Evolutionary conservation across 2,888 invertebrate genomes (phyloP).

Genomic region (Nyleta sp.): DNA sequence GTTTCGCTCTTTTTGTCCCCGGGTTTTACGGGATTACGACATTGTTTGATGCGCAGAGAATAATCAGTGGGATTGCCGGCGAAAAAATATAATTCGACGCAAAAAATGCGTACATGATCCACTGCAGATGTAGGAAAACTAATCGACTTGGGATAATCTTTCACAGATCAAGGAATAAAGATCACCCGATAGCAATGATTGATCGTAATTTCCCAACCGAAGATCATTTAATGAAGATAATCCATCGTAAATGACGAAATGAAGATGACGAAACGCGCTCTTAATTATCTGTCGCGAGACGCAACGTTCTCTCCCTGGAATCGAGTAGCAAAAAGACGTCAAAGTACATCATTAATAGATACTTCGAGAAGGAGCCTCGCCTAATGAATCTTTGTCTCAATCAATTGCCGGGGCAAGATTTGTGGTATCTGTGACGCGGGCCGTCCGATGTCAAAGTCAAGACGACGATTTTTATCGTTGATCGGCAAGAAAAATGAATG

Average conservation of each 20-base stretch:
- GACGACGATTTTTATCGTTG: conserved; percentile 75
- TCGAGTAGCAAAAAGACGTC: conserved; percentile 17
- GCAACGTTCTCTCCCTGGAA: background rate
- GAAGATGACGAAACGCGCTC: background rate
- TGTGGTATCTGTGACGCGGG: conserved; percentile 38
- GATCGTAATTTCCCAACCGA: too few species aligned
- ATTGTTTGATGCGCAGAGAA: conserved; percentile 26
- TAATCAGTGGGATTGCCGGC: conserved; percentile 6
- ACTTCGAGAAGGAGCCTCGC: conserved; percentile 4
- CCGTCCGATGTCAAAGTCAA: conserved; percentile 69
- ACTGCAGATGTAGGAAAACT: too few species aligned
- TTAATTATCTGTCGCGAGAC: background rate
- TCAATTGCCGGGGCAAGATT: conserved; percentile 37
- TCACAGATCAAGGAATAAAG: too few species aligned
- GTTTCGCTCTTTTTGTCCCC: background rate
- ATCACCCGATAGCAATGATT: too few species aligned
- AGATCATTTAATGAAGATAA: background rate
- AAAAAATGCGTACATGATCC: too few species aligned
- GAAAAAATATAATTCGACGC: conserved; percentile 21
- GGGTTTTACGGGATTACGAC: conserved; percentile 22
- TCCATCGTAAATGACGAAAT: background rate
- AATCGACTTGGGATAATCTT: too few species aligned
- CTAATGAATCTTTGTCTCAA: conserved; percentile 45
- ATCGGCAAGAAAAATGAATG: conserved; percentile 79
- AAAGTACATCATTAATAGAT: conserved; percentile 33